Evolutionary conservation across 2,113 vertebrate species (phyloP).

Genomic region (Gambusia holbrooki): DNA sequence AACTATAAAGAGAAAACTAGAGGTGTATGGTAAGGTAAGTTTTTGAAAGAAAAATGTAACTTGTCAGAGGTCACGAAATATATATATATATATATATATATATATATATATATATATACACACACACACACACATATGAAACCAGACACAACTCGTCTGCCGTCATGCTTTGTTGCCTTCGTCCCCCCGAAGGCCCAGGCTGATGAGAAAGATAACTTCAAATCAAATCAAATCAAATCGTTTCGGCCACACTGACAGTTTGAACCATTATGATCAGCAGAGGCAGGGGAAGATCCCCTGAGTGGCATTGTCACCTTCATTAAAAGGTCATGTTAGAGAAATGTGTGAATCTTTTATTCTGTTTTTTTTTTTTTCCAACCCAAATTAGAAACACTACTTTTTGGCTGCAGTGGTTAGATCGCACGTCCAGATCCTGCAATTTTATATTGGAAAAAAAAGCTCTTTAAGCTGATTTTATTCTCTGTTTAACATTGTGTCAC

Average conservation of each 20-base stretch:
- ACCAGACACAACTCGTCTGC: background rate
- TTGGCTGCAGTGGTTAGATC: background rate
- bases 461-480: too few relatives aligned
- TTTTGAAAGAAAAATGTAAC: constrained; percentile 16
- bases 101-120: background rate
- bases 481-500: too few relatives aligned
- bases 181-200: constrained; percentile 36
- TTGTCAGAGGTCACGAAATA: too few relatives aligned
- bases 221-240: constrained; percentile 60
- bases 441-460: background rate
- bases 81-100: too few relatives aligned
- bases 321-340: constrained; percentile 11
- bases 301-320: constrained; percentile 11
- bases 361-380: constrained; percentile 19
- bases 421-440: background rate
- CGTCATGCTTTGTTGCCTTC: constrained; percentile 52
- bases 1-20: constrained; percentile 4
- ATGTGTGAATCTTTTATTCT: constrained; percentile 19
- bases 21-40: background rate
- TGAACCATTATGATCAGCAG: constrained; percentile 28
- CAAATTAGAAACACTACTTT: background rate
- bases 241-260: constrained; percentile 15
- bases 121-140: too few relatives aligned
- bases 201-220: constrained; percentile 49
- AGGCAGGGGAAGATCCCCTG: constrained; percentile 3